These are phyloP conservation scores for Alca torda DNA, from an alignment of 2,797 vertebrate species.

Conservation along the genomic window DNA sequence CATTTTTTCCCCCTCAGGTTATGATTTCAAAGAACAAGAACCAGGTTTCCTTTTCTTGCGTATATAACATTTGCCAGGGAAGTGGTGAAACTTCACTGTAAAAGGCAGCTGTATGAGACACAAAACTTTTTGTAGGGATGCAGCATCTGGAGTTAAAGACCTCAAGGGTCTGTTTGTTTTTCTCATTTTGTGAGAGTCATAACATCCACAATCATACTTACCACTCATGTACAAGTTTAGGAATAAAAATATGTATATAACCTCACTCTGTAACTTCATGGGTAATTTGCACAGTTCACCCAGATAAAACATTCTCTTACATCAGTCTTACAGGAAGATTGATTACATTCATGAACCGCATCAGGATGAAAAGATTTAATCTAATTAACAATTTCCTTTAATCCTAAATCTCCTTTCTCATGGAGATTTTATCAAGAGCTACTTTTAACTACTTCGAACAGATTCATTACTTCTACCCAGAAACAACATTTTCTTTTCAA, in stretches of 20 bases:
- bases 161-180: not conserved
- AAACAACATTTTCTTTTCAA: not conserved
- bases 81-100: not conserved
- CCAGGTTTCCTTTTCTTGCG: not conserved
- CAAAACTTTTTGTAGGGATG: not conserved
- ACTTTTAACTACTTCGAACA: not conserved
- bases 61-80: not conserved
- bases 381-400: conserved; percentile 39
- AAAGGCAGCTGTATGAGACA: not conserved
- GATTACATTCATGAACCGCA: not conserved
- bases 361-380: not conserved
- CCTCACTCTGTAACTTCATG: not conserved
- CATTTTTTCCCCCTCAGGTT: not conserved
- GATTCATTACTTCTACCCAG: not conserved
- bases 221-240: not conserved
- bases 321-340: not conserved
- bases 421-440: not conserved
- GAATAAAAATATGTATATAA: not conserved
- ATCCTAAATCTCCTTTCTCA: not conserved
- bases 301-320: not conserved
- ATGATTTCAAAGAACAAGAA: not conserved
- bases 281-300: not conserved
- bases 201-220: not conserved
- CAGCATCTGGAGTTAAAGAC: not conserved
- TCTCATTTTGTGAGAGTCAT: not conserved